Base-by-base conservation (phyloP, 2,113 vertebrate genomes). In the Carettochelys insculpta region DNA sequence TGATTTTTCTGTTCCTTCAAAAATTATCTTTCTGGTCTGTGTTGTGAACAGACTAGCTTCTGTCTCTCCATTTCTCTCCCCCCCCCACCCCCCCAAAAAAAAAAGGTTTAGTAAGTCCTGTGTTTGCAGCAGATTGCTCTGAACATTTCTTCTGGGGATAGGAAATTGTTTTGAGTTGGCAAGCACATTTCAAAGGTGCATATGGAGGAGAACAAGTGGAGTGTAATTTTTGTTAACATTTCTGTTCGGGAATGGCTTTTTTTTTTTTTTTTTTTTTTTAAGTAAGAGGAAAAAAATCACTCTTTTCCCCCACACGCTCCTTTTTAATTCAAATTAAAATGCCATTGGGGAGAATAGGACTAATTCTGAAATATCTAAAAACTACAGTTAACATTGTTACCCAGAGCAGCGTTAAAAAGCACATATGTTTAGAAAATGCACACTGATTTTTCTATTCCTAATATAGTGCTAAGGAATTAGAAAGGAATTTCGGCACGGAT, bases 141-240 rank as follows among this genome's bases (percentile, higher is more conserved):
- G 75, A 79, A 54, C 81, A 3, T 90, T 93, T 89, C 75, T 89
- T 25, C 12, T 34, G 87, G 86, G 75, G 88, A 54, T 92, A 51
- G 92, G 79, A 93, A 87, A 91, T 87, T 93, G 86, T 27, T 92
- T 90, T 11, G 88, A 90, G 93, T 94, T 93, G 93, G 93, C 88
- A 94, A 91, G 83, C 54, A 75, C 80, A 4, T 61, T 88, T 86
- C 50, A 47, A 43, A 92, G 93, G 94, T 92, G 95, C 48, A 93
- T n/a, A 31, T 47, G 27, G 95, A 82, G 27, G 88, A 91, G 94
- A 87, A 91, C 90, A 94, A 92, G 92, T 95, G 90, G 90, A 92
- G 87, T 58, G 75, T 51, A 94, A 94, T 94, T 77, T 84, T 43
- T 43, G 90, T 93, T 91, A 84, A 47, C 88, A 54, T 91, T 82